Conservation (phyloP, 2,113 vertebrate species). For the Apeltes quadracus region DNA sequence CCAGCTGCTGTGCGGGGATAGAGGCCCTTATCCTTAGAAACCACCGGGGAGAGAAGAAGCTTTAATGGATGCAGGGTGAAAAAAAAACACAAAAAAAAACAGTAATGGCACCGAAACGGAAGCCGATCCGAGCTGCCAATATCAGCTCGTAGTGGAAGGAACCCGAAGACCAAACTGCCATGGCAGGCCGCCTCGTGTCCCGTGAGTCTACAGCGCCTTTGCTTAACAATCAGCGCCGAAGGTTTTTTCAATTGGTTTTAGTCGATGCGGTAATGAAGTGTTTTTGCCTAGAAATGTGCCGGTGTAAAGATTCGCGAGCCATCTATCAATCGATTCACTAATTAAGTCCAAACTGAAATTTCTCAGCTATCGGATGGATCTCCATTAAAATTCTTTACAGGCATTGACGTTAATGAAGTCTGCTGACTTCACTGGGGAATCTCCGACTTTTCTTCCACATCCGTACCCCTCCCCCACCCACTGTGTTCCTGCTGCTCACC, state of each 20-base stretch:
- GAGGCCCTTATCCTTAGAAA: slow-evolving; percentile 38
- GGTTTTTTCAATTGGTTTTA: slow-evolving; percentile 13
- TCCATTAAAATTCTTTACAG: background rate
- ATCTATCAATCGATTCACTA: background rate
- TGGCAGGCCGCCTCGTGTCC: slow-evolving; percentile 15
- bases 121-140: slow-evolving; percentile 52
- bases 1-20: slow-evolving; percentile 32
- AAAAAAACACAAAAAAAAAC: slow-evolving; percentile 51
- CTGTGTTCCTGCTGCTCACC: background rate
- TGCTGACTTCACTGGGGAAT: background rate
- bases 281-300: background rate
- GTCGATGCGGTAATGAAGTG: slow-evolving; percentile 33
- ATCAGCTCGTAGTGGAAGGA: slow-evolving; percentile 34
- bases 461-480: background rate
- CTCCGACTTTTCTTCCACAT: background rate
- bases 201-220: background rate
- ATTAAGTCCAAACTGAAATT: background rate
- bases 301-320: background rate
- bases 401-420: background rate
- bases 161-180: slow-evolving; percentile 22
- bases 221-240: slow-evolving; percentile 11
- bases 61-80: slow-evolving; percentile 51
- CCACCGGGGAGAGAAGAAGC: slow-evolving; percentile 38
- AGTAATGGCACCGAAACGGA: slow-evolving; percentile 55
- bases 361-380: background rate